A percentile compares a stretch with the other conserved stretches of the same genome.
These are phyloP conservation scores for Polypedilum pembai DNA, from an alignment of 1,140 invertebrate species.

Conservation along the genomic window DNA sequence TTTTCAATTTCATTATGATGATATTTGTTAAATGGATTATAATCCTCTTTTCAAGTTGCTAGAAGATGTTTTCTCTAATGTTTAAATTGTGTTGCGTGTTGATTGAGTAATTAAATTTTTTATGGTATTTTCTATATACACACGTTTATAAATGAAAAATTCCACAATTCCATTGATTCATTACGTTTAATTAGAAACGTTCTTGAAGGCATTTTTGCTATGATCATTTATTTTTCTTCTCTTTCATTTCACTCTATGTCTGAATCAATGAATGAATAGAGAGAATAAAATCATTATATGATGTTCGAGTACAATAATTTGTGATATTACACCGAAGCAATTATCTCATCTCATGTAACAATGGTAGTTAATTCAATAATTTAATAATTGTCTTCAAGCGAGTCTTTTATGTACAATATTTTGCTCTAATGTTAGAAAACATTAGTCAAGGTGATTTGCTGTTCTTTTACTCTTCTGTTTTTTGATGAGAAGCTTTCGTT, in stretches of 20 bases:
- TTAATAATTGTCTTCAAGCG: neutral
- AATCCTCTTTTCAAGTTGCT: too few relatives aligned
- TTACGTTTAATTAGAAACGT: conserved; percentile 23
- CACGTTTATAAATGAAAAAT: neutral
- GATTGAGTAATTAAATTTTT: conserved; percentile 28
- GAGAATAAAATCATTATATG: neutral
- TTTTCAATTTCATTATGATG: conserved; percentile 10
- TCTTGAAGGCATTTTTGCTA: neutral
- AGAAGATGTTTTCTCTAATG: too few relatives aligned
- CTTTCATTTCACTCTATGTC: neutral
- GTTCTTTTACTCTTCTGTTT: too few relatives aligned
- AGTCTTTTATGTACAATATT: neutral
- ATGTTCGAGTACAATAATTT: neutral
- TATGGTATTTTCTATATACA: neutral
- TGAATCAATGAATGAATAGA: neutral
- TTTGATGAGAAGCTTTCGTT: too few relatives aligned
- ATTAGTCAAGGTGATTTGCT: neutral
- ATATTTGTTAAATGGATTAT: neutral
- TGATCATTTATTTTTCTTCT: neutral
- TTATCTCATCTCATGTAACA: neutral
- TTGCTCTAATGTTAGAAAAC: neutral
- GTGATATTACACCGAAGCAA: neutral
- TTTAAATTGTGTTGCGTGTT: conserved; percentile 7
- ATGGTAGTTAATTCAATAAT: conserved; percentile 13
- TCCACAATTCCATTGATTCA: neutral